A percentile compares a stretch with the other conserved stretches of the same genome.
These are phyloP conservation scores for Oxycera nigricornis DNA, from an alignment of 2,888 invertebrate species.

Conservation along the genomic window DNA sequence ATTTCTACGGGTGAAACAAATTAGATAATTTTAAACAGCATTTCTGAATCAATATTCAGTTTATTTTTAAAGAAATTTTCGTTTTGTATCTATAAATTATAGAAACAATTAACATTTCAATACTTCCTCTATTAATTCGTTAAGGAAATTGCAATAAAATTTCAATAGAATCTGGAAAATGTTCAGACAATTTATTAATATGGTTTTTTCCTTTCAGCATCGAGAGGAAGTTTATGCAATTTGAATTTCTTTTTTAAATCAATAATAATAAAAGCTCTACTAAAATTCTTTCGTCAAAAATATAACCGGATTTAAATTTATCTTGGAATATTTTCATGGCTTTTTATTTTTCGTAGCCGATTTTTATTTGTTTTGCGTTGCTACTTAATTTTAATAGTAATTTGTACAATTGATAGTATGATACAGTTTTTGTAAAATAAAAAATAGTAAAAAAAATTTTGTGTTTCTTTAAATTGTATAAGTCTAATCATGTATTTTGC, in stretches of 20 bases:
- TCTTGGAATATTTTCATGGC: background rate
- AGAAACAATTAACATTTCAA: background rate
- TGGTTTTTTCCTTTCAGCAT: background rate
- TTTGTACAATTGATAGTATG: slow-evolving; percentile 35
- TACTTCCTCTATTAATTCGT: no score
- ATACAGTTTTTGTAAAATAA: background rate
- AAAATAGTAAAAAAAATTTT: background rate
- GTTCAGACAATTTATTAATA: background rate
- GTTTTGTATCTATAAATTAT: no score
- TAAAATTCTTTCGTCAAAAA: background rate
- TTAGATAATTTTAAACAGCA: no score
- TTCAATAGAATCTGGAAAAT: background rate
- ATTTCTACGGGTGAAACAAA: no score
- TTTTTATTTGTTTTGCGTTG: background rate
- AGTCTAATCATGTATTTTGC: slow-evolving; percentile 63
- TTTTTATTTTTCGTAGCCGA: background rate
- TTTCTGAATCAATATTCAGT: no score
- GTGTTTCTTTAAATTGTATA: background rate
- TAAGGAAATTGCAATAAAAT: background rate
- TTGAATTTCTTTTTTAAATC: background rate
- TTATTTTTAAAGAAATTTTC: no score
- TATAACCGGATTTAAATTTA: background rate
- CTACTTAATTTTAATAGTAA: slow-evolving; percentile 22
- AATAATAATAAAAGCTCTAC: background rate
- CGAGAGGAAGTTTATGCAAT: background rate